A percentile compares a stretch with the other conserved stretches of the same genome.
Evolutionary conservation across 2,888 invertebrate species (phyloP).

Genomic region (Anarsia innoxiella): DNA sequence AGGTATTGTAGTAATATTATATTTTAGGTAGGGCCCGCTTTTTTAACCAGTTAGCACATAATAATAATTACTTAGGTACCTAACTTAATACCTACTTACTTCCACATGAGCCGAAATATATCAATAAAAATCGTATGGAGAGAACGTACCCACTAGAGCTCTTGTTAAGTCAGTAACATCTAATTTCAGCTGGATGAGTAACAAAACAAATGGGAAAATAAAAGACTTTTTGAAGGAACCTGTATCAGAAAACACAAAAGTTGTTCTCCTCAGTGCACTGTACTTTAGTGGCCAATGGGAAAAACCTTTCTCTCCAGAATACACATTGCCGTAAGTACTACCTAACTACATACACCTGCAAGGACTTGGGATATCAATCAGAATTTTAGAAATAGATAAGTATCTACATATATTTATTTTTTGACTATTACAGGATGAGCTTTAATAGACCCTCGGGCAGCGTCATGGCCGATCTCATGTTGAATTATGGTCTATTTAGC

Average conservation of each 20-base stretch:
- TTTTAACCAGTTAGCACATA: no score
- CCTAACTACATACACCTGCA: no score
- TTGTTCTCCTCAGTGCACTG: conserved; percentile 80
- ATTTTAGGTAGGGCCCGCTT: no score
- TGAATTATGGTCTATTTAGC: conserved; percentile 58
- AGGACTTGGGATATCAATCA: no score
- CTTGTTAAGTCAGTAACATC: no score
- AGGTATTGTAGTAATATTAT: no score
- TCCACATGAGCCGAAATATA: no score
- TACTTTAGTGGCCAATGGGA: conserved; percentile 84
- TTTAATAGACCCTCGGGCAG: conserved; percentile 60
- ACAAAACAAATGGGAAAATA: conserved; percentile 78
- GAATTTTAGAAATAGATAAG: no score
- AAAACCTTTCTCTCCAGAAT: conserved; percentile 72
- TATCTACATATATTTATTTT: neutral
- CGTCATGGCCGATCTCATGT: conserved; percentile 78
- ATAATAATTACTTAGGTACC: no score
- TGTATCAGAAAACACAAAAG: conserved; percentile 71
- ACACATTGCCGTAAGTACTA: conserved; percentile 73
- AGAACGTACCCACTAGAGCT: no score
- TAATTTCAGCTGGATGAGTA: conserved; percentile 73
- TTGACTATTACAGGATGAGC: conserved; percentile 29
- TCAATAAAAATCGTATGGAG: no score
- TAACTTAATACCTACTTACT: no score
- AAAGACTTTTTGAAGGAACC: conserved; percentile 68